Evolutionary conservation across 2,797 vertebrate species (phyloP).

Genomic region (Eulemur mongoz): DNA sequence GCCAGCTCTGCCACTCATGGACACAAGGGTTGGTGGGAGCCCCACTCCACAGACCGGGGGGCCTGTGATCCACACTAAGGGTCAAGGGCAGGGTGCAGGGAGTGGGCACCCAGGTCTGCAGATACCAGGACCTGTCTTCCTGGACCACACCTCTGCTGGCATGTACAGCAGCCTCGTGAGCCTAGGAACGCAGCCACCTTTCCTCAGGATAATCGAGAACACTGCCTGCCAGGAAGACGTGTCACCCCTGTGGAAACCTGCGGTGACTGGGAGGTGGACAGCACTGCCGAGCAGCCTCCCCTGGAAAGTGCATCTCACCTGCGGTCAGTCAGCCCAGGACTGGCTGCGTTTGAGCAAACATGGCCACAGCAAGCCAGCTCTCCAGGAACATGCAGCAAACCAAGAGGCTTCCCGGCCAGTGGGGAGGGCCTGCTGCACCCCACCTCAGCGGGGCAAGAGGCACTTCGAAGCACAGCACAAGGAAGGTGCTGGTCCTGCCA

Average conservation of each 20-base stretch:
- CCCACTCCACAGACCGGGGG: not conserved
- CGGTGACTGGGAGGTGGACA: not conserved
- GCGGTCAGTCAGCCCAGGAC: not conserved
- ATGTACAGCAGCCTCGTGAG: not conserved
- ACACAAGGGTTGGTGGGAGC: not conserved
- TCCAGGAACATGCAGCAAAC: not conserved
- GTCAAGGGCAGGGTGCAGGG: not conserved
- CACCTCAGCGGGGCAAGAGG: not conserved
- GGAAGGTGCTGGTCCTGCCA: not conserved
- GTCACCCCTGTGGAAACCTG: not conserved
- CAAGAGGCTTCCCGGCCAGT: not conserved
- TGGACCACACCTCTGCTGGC: not conserved
- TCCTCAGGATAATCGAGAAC: not conserved
- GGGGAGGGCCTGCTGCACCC: not conserved
- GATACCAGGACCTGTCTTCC: not conserved
- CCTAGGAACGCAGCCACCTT: not conserved
- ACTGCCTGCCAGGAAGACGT: not conserved
- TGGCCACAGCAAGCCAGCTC: not conserved
- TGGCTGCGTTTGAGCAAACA: not conserved
- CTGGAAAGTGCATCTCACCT: not conserved
- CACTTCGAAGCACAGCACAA: no score
- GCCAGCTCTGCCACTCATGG: not conserved
- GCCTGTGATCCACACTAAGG: not conserved
- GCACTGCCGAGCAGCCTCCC: not conserved
- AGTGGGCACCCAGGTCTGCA: not conserved